Evolutionary conservation across 2,888 invertebrate species (phyloP), one percentile per base, ranked within the genome.

Genomic region (Sminthurinus aureus): DNA sequence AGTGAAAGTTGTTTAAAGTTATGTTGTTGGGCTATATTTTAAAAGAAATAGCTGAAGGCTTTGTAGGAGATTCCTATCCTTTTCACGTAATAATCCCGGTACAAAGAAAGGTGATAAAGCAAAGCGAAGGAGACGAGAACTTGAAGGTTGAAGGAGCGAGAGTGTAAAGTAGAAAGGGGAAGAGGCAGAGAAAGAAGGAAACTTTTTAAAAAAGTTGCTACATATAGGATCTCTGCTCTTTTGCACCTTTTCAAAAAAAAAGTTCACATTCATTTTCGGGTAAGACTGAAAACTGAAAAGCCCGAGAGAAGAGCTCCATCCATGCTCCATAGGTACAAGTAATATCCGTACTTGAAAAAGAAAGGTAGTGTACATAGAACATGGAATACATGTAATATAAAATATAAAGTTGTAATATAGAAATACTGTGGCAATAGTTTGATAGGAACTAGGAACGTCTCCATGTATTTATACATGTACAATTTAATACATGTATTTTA

Each of bases 241-340:
- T 80, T 71, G 69, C 71, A 80, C 80, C 80, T 80, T 80, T 73
- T 80, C 51, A 80, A 69, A 38, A 71, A 80, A 69, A 38, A 71
- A 71, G 71, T 71, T 71, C 71, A 71, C 71, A 71, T 71, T 71
- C n/a, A 78, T 58, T 38, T 77, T 52, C 58, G n/a, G 69, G 3
- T n/a, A n/a, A 11, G 69, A 20, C 69, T 69, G 26, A 24, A 24
- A 71, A 22, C 20, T 71, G 74, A 74, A 74, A 38, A 74, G 26
- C 18, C 26, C 38, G 74, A 38, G 38, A 74, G 24, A n/a, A n/a
- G n/a, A n/a, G n/a, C n/a, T n/a, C n/a, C n/a, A n/a, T n/a, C n/a
- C n/a, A n/a, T n/a, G n/a, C n/a, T n/a, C n/a, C n/a, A 6, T 18
- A 74, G 74, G 38, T 38, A 38, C 38, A 58, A 58, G 58, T 58